These are phyloP conservation scores for Crocuta crocuta DNA, from an alignment of 2,113 vertebrate genomes.

Conservation along the genomic window DNA sequence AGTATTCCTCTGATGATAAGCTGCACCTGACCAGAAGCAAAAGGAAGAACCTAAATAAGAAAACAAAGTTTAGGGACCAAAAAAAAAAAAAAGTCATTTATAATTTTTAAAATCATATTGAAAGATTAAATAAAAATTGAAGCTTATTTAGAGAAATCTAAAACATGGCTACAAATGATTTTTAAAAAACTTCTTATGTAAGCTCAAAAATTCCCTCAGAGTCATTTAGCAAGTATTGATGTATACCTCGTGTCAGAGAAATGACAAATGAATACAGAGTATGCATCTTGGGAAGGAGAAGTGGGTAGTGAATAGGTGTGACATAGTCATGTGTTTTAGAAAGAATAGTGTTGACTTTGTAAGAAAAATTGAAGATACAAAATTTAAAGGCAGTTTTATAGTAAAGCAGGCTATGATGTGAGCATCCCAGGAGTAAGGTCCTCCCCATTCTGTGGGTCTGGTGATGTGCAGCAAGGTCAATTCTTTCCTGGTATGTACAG, in stretches of 20 bases:
- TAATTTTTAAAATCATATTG: not conserved
- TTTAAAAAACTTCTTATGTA: not conserved
- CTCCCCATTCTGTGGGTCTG: not conserved
- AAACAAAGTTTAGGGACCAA: not conserved
- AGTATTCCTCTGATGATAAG: conserved; percentile 9
- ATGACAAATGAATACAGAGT: not conserved
- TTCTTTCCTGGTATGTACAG: not conserved
- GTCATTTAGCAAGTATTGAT: not conserved
- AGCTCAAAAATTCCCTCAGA: not conserved
- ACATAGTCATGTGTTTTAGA: not conserved
- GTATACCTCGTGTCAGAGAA: not conserved
- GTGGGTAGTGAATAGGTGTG: not conserved
- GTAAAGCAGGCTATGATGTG: not conserved
- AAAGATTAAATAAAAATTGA: conserved; percentile 36
- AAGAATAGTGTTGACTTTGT: not conserved
- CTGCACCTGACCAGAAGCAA: not conserved
- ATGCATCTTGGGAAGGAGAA: not conserved
- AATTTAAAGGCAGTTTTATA: not conserved
- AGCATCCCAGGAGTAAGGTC: not conserved
- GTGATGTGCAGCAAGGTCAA: not conserved
- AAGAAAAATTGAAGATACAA: not conserved
- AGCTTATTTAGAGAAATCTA: not conserved
- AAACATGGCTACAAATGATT: not conserved
- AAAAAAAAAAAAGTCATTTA: not conserved
- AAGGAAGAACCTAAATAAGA: conserved; percentile 5